phyloP scores from a whole-genome alignment of 2,888 invertebrate genomes.

The Pyrgus malvae region DNA sequence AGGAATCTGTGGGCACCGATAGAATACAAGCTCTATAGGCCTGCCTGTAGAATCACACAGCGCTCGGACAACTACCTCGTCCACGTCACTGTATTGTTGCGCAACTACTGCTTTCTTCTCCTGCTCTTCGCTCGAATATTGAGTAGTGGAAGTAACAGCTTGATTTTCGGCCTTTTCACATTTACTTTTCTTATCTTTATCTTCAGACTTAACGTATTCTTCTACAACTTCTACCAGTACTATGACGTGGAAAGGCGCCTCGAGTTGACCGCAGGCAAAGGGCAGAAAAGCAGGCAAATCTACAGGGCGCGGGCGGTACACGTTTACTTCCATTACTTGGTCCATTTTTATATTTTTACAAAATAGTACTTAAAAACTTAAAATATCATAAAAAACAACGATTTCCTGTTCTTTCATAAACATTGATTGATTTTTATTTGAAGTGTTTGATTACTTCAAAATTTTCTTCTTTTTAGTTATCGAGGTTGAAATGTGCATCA shows the following conservation, averaged over 20 bases:
- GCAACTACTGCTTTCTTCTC: background rate
- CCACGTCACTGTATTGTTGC: background rate
- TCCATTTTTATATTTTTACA: no score
- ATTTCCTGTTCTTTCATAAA: no score
- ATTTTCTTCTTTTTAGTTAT: no score
- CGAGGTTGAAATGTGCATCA: no score
- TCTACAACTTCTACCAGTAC: conserved; percentile 17
- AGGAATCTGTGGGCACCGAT: conserved; percentile 31
- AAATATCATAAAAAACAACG: no score
- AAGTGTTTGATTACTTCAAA: no score
- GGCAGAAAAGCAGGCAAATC: conserved; percentile 40
- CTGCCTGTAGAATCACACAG: conserved; percentile 9
- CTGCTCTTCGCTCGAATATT: background rate
- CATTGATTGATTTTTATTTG: no score
- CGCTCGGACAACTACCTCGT: conserved; percentile 4
- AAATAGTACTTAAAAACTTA: no score
- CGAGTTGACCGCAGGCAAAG: conserved; percentile 40
- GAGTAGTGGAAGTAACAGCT: background rate
- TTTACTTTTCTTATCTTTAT: conserved; percentile 2
- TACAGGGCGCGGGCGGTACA: conserved; percentile 33
- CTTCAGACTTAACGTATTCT: conserved; percentile 1
- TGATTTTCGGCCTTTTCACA: background rate
- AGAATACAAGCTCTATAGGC: conserved; percentile 37
- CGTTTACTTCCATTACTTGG: background rate
- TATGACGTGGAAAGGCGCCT: conserved; percentile 36